Evolutionary conservation across 2,797 vertebrate genomes (phyloP).

Genomic region (Hoplostethus atlanticus): DNA sequence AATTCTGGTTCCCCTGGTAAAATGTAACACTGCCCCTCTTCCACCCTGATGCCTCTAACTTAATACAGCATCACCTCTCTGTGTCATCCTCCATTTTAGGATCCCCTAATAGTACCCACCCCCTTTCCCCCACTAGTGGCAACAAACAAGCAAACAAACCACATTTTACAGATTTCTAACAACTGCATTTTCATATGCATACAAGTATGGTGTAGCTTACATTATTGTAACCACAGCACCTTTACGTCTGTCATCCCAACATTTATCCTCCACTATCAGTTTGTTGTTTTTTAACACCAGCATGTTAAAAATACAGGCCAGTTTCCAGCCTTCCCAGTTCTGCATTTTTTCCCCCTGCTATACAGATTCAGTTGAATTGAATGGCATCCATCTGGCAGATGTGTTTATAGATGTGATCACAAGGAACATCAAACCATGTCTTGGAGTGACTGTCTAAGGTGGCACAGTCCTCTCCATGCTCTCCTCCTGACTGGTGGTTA

Average conservation of each 20-base stretch:
- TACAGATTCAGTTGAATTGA: constrained; percentile 36
- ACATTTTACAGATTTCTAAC: not conserved
- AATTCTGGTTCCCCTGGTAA: too few relatives aligned
- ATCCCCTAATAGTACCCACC: not conserved
- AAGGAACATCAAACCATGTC: constrained; percentile 70
- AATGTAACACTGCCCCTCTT: too few relatives aligned
- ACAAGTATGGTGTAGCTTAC: not conserved
- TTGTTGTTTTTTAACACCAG: not conserved
- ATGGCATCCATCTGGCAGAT: constrained; percentile 76
- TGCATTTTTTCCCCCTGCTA: constrained; percentile 6
- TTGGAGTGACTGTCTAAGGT: constrained; percentile 63
- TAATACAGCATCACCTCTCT: too few relatives aligned
- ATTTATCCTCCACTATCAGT: too few relatives aligned
- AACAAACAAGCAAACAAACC: too few relatives aligned
- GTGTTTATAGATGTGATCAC: constrained; percentile 63
- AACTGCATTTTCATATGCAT: not conserved
- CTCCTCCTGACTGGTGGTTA: constrained; percentile 65
- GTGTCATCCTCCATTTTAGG: not conserved
- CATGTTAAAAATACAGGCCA: not conserved
- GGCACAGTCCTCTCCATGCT: constrained; percentile 66
- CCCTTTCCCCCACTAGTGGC: too few relatives aligned
- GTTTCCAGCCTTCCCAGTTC: constrained; percentile 16
- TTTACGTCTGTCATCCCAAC: not conserved
- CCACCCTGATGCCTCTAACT: too few relatives aligned
- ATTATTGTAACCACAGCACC: not conserved